Evolutionary conservation across 2,888 invertebrate species (phyloP), one percentile per base, ranked within the genome.

Genomic region (Dione juno): DNA sequence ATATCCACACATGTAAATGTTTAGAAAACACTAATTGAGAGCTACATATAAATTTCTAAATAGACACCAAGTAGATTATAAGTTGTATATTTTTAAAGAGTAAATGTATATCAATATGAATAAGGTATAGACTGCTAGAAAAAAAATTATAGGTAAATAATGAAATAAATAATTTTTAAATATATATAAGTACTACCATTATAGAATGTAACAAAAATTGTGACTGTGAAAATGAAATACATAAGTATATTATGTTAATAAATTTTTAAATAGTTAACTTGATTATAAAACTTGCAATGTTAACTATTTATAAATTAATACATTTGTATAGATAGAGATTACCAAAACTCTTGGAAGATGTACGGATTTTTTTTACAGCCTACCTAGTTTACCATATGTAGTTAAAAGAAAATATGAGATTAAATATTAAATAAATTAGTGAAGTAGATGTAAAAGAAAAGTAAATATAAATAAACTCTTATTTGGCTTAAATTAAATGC

Each of bases 401-500:
- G 2, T 16, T 53, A 14, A 53, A 50, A 1, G 37, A n/a, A 28
- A 28, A 28, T 28, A 28, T 43, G 13, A 57, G 28, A 28, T 52
- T 37, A 8, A 50, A 48, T 58, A 11, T 48, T 28, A 58, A 59
- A 59, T 59, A 50, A 58, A 16, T 13, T 61, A 45, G 13, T 59
- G 40, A 58, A 16, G 8, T 61, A 45, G 13, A 11, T 11, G 16
- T 45, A 45, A 40, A 59, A 41, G 41, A 59, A n/a, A 50, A 45
- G 16, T 11, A 21, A 58, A 40, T 58, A 67, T 54, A 40, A 67
- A 59, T 41, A 35, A 65, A 63, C 67, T 69, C 82, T 82, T 83
- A 84, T 92, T 89, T 92, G 91, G 91, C 89, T 81, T 85, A 84
- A 88, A 85, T 83, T 92, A 92, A 92, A 92, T 92, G 92, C 92